Conservation (phyloP, 2,113 vertebrate genomes). For the Pseudorectes ferrugineus region DNA sequence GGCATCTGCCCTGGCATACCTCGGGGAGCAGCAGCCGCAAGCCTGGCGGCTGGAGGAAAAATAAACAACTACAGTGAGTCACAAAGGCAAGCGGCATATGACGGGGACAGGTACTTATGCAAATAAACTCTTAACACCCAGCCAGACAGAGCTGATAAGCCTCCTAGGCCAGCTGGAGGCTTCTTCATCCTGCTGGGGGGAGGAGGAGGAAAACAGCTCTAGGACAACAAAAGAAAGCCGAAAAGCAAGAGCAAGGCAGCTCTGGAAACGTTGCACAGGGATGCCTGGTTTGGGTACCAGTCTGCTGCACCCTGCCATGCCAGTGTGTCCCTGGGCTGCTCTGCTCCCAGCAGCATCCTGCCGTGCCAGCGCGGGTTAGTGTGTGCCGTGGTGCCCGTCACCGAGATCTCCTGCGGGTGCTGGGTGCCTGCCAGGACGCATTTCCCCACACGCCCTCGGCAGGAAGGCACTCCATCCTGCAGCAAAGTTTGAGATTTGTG, state of each 20-base stretch:
- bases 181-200: conserved; percentile 32
- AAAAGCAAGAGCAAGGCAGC: background rate
- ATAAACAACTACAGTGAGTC: conserved; percentile 41
- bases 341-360: background rate
- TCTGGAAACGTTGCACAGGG: background rate
- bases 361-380: rapidly evolving
- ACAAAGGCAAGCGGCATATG: conserved; percentile 40
- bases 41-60: background rate
- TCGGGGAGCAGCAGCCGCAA: background rate
- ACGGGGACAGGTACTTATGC: conserved; percentile 61
- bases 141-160: conserved; percentile 67
- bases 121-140: conserved; percentile 58
- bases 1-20: conserved; percentile 25
- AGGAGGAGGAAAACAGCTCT: background rate
- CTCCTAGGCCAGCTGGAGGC: conserved; percentile 56
- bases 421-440: rapidly evolving
- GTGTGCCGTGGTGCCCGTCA: rapidly evolving
- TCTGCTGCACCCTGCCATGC: background rate
- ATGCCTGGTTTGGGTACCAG: background rate
- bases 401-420: background rate
- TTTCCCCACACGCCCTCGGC: rapidly evolving
- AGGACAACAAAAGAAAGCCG: background rate
- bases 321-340: background rate
- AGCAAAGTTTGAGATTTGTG: background rate
- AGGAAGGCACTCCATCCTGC: background rate